phyloP scores from a whole-genome alignment of 2,888 invertebrate genomes.

The Brenthis hecate region DNA sequence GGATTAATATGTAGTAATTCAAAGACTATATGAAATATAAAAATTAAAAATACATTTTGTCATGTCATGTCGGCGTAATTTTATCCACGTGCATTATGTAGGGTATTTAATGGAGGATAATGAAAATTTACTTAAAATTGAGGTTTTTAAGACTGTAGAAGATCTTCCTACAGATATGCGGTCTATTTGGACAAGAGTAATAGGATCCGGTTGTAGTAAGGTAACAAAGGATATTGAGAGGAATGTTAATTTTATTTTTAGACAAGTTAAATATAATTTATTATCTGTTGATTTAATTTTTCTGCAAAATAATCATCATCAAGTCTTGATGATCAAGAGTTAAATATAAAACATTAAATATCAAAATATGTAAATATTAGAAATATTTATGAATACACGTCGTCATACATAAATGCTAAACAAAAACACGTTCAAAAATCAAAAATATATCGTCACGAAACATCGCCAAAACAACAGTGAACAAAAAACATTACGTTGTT shows the following conservation, averaged over 20 bases:
- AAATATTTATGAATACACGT: too few relatives aligned
- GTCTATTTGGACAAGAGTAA: slow-evolving; percentile 64
- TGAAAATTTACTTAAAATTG: slow-evolving; percentile 17
- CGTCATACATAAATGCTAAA: too few relatives aligned
- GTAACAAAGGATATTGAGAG: slow-evolving; percentile 21
- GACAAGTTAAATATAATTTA: background rate
- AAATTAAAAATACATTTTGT: slow-evolving; percentile 34
- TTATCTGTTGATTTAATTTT: background rate
- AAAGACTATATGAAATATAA: slow-evolving; percentile 14
- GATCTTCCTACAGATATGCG: slow-evolving; percentile 46
- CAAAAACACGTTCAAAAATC: too few relatives aligned
- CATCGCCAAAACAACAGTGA: background rate
- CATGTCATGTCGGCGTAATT: slow-evolving; percentile 33
- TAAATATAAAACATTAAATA: too few relatives aligned
- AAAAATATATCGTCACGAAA: too few relatives aligned
- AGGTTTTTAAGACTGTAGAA: slow-evolving; percentile 14
- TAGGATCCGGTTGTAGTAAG: slow-evolving; percentile 44
- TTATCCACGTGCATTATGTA: slow-evolving; percentile 25
- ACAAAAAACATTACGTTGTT: background rate
- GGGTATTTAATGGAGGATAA: slow-evolving; percentile 23
- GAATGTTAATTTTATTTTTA: background rate
- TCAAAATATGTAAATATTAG: too few relatives aligned
- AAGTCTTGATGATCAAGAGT: too few relatives aligned
- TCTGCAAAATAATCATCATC: too few relatives aligned
- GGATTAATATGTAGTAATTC: slow-evolving; percentile 2